Percentiles rank a stretch among this genome's conserved stretches.
These are phyloP conservation scores for Anolis sagrei DNA, from an alignment of 2,113 vertebrate species.

Conservation along the genomic window DNA sequence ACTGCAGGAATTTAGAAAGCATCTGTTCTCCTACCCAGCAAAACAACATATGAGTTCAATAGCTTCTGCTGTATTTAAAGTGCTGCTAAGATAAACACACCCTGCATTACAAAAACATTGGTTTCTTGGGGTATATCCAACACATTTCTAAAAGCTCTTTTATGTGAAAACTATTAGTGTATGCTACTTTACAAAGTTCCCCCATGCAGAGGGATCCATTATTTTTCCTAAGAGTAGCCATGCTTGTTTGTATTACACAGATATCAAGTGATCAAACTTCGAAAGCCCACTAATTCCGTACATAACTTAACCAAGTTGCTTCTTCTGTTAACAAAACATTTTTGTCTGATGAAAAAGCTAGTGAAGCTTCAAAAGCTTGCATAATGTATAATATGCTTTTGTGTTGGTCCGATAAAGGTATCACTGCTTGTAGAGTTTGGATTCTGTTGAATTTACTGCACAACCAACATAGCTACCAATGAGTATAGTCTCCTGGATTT, in stretches of 20 bases:
- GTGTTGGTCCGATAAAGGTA: too few relatives aligned
- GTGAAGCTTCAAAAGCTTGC: too few relatives aligned
- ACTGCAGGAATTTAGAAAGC: fast-evolving
- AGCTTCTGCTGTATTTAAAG: slow-evolving; percentile 4
- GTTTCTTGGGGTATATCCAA: slow-evolving; percentile 48
- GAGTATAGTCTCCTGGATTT: too few relatives aligned
- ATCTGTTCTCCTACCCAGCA: background rate
- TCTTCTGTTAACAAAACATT: background rate
- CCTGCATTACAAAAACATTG: slow-evolving; percentile 16
- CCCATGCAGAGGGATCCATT: background rate
- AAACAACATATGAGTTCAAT: fast-evolving
- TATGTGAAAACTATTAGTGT: slow-evolving; percentile 38
- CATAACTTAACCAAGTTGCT: slow-evolving; percentile 15
- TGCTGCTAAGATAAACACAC: slow-evolving; percentile 49
- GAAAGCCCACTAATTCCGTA: background rate
- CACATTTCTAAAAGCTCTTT: slow-evolving; percentile 48
- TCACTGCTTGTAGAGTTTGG: too few relatives aligned
- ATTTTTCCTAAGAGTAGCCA: background rate
- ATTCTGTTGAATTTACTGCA: too few relatives aligned
- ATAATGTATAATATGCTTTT: too few relatives aligned
- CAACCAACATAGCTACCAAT: too few relatives aligned
- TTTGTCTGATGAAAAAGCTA: too few relatives aligned
- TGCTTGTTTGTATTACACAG: background rate
- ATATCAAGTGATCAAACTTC: slow-evolving; percentile 13
- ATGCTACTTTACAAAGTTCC: background rate